Evolutionary conservation across 2,113 vertebrate genomes (phyloP), one percentile per base, ranked within the genome.

Genomic region (Progne subis): DNA sequence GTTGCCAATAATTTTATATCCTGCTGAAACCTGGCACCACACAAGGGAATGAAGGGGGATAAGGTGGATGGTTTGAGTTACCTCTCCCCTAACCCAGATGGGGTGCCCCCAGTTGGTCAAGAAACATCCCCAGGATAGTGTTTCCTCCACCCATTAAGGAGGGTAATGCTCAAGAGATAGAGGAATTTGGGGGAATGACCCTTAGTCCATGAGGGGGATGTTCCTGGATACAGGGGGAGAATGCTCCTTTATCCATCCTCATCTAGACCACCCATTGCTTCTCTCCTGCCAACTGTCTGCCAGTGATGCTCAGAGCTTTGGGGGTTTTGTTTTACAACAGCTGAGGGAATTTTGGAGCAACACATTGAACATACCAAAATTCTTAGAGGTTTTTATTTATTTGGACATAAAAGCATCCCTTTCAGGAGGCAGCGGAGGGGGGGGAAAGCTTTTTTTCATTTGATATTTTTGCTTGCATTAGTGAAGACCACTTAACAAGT

Each of bases 21-120:
- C 97, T 96, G 97, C 97, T 98, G 98, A 98, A 98, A 98, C 97
- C 94, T 97, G 98, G 50, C 50, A 67, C 49, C 26, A 80, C 50
- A 47, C 12, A 19, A 80, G 43, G 24, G 34, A 59, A 17, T 2
- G 24, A 71, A 68, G 28, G 18, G 47, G 55, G 52, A 69, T 49
- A 39, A 25, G 18, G 29, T 69, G n/a, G 31, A 69, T 75, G 26
- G 93, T 94, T 96, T 94, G 49, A 81, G 84, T 95, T 95, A 97
- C 95, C 96, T 98, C 94, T 84, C 74, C 91, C 71, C 80, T 72
- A 95, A 82, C 78, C 90, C 44, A 49, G 72, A 88, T 4, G 18
- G 18, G n/a, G 59, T 49, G 23, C 11, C 20, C 18, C 13, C 12
- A 28, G 16, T 0, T 4, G 28, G 46, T 43, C 14, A 75, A 80